Percentiles rank a stretch among this genome's conserved stretches.
Evolutionary conservation across 2,113 vertebrate genomes (phyloP).

Genomic region (Rhabdornis inornatus): DNA sequence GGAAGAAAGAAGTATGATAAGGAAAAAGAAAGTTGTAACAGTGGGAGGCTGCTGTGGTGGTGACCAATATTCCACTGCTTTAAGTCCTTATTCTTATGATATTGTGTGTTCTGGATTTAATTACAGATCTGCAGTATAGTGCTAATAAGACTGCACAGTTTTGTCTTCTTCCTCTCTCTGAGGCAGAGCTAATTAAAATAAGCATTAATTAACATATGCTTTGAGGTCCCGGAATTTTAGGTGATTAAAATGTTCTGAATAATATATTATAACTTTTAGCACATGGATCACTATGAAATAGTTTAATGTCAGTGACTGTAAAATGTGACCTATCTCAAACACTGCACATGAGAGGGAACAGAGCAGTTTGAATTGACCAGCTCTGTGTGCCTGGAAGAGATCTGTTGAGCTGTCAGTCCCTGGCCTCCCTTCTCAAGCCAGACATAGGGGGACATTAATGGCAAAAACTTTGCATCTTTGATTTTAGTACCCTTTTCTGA

Average conservation of each 20-base stretch:
- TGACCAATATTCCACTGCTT: neutral
- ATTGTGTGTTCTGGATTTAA: constrained; percentile 7
- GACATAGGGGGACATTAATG: neutral
- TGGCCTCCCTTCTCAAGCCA: neutral
- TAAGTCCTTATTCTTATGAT: neutral
- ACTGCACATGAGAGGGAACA: neutral
- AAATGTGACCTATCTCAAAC: neutral
- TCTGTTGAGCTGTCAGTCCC: neutral
- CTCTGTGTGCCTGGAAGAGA: neutral
- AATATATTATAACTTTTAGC: constrained; percentile 19
- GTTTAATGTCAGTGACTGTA: neutral
- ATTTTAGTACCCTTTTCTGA: neutral
- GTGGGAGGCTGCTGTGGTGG: neutral
- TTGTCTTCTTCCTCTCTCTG: neutral
- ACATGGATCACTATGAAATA: neutral
- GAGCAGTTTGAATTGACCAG: neutral
- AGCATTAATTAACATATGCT: constrained; percentile 49
- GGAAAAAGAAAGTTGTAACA: neutral
- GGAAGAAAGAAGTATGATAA: neutral
- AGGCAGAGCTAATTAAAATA: constrained; percentile 47
- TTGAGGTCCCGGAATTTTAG: constrained; percentile 26
- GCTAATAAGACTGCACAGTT: constrained; percentile 3
- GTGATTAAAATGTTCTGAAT: constrained; percentile 53
- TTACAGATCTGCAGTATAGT: neutral
- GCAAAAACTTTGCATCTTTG: neutral